Evolutionary conservation across 2,888 invertebrate genomes (phyloP).

Genomic region (Rhorus exstirpatorius): DNA sequence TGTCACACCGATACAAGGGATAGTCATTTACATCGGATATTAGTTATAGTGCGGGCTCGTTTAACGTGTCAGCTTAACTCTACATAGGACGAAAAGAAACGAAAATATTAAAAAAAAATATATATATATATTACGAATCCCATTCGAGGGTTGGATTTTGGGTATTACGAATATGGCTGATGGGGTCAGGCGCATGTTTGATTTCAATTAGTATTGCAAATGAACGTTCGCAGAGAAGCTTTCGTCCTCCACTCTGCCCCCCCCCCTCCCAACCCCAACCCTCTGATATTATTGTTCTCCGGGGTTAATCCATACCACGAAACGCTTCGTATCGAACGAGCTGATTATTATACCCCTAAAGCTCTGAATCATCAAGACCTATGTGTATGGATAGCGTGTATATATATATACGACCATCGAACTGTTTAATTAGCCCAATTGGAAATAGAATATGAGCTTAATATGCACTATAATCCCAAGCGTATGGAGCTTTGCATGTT

Average conservation of each 20-base stretch:
- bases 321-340: constrained; percentile 61
- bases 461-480: not conserved
- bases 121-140: constrained; percentile 54
- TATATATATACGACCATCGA: constrained; percentile 11
- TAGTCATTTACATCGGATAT: constrained; percentile 55
- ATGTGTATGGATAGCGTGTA: constrained; percentile 1
- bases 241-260: constrained; percentile 24
- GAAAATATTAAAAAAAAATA: constrained; percentile 26
- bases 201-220: constrained; percentile 80
- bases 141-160: constrained; percentile 54
- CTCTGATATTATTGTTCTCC: constrained; percentile 57
- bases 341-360: constrained; percentile 25
- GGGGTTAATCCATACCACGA: constrained; percentile 54
- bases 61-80: constrained; percentile 73
- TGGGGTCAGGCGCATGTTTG: constrained; percentile 72
- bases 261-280: not conserved
- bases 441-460: constrained; percentile 52
- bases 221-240: constrained; percentile 68
- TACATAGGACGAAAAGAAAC: constrained; percentile 19
- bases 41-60: constrained; percentile 51
- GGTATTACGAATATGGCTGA: constrained; percentile 61
- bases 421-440: constrained; percentile 63
- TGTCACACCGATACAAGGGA: constrained; percentile 22
- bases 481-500: not conserved
- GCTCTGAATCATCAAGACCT: constrained; percentile 35